phyloP scores from a whole-genome alignment of 92 coral and sea anemone species.

The Palythoa caribaeorum region DNA sequence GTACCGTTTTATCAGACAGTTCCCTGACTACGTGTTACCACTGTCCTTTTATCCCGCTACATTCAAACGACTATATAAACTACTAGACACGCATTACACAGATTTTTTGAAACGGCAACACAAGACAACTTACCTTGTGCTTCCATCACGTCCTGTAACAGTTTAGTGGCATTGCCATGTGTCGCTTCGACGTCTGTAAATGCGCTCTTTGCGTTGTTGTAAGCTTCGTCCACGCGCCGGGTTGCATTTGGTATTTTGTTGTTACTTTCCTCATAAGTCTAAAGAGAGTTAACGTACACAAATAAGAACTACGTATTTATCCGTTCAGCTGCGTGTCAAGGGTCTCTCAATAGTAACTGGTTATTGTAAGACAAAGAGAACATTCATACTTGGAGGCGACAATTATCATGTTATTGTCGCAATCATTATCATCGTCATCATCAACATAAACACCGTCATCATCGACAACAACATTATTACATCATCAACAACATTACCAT shows the following conservation, averaged over 20 bases:
- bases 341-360: no score
- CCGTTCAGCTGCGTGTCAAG: no score
- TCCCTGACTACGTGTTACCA: no score
- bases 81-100: background rate
- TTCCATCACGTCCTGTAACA: constrained; percentile 80
- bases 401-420: no score
- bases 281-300: background rate
- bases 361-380: no score
- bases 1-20: no score
- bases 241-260: constrained; percentile 55
- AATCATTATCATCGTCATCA: background rate
- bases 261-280: constrained; percentile 77
- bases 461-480: background rate
- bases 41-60: no score
- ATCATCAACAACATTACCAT: no score
- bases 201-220: constrained; percentile 68
- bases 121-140: constrained; percentile 78
- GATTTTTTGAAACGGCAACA: background rate
- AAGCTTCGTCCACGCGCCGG: constrained; percentile 62
- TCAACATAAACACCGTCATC: background rate
- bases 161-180: constrained; percentile 75
- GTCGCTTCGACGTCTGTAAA: constrained; percentile 70
- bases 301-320: background rate
- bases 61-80: no score
- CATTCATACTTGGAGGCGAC: no score